A percentile compares a stretch with the other conserved stretches of the same genome.
Conservation (phyloP, 2,113 vertebrate genomes). For the Mormyrus iriodes region DNA sequence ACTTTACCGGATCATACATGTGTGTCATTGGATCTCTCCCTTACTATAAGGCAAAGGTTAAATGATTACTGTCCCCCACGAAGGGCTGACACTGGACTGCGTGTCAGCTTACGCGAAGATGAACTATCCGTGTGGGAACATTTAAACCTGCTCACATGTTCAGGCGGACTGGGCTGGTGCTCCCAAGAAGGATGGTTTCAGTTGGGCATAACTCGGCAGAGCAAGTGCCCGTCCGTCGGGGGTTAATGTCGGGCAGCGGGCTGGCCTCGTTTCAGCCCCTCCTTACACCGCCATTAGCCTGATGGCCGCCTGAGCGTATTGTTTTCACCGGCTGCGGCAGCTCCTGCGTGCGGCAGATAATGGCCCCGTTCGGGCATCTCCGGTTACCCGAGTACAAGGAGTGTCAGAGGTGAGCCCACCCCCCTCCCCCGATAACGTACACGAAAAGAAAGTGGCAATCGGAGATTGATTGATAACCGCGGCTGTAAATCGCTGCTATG, state of each 20-base stretch:
- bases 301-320: not conserved
- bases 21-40: not conserved
- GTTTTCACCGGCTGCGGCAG: not conserved
- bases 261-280: not conserved
- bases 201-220: slow-evolving; percentile 34
- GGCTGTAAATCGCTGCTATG: not conserved
- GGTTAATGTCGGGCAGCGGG: slow-evolving; percentile 10
- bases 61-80: not conserved
- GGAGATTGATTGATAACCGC: not conserved
- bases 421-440: too few species aligned
- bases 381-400: not conserved
- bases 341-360: not conserved
- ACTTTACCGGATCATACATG: not conserved
- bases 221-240: slow-evolving; percentile 31
- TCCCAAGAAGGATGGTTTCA: slow-evolving; percentile 36
- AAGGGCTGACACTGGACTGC: not conserved
- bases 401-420: not conserved
- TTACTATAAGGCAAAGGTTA: not conserved
- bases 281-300: slow-evolving; percentile 4
- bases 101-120: not conserved
- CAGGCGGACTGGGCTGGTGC: not conserved
- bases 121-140: not conserved
- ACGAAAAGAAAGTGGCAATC: not conserved
- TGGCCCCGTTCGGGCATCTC: not conserved
- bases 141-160: not conserved